A percentile compares a stretch with the other conserved stretches of the same genome.
phyloP scores from a whole-genome alignment of 2,113 vertebrate species.

The Pseudolaguvia tuberculata region DNA sequence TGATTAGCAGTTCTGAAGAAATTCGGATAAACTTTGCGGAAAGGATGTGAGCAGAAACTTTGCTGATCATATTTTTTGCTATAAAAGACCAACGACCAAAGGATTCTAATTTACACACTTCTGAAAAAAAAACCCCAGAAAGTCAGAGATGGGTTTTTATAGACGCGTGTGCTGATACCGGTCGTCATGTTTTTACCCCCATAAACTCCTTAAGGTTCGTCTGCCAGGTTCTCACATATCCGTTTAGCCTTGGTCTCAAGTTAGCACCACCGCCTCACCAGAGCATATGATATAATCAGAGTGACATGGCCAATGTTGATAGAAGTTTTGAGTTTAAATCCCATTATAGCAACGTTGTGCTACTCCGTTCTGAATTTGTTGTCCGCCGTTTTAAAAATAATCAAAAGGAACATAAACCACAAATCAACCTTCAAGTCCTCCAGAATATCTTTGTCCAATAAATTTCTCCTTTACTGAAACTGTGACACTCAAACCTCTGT shows the following conservation, averaged over 20 bases:
- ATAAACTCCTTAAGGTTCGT: slow-evolving; percentile 18
- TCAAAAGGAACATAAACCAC: too few species aligned
- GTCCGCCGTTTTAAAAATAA: too few species aligned
- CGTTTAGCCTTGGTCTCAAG: not conserved
- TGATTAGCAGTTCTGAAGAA: slow-evolving; percentile 23
- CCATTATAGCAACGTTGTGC: not conserved
- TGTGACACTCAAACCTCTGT: too few species aligned
- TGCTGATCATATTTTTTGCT: not conserved
- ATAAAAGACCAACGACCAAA: not conserved
- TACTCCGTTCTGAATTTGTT: too few species aligned
- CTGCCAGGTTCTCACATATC: not conserved
- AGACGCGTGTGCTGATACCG: not conserved
- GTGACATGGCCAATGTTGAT: not conserved
- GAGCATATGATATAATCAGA: slow-evolving; percentile 20
- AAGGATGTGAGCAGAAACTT: too few species aligned
- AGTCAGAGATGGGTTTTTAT: not conserved
- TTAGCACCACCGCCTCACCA: not conserved
- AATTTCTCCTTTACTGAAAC: too few species aligned
- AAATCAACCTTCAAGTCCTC: too few species aligned
- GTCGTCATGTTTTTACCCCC: too few species aligned
- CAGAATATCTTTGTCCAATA: too few species aligned
- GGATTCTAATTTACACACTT: not conserved
- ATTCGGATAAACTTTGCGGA: not conserved
- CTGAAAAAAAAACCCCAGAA: too few species aligned
- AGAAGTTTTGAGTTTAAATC: not conserved